Evolutionary conservation across 2,797 vertebrate species (phyloP).

Genomic region (Cheirogaleus major): DNA sequence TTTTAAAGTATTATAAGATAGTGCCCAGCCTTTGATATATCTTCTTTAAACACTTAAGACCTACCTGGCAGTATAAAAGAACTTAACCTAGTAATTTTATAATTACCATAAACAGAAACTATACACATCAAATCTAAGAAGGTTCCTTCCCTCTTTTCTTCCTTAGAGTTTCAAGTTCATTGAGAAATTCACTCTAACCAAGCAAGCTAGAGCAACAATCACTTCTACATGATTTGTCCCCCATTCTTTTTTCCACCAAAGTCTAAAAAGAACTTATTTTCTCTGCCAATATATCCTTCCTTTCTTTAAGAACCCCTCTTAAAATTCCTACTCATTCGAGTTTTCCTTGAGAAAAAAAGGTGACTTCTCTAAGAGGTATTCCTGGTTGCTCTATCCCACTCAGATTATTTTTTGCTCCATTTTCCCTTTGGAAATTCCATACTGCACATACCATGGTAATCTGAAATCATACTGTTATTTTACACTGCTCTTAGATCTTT

Average conservation of each 20-base stretch:
- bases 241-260: not conserved
- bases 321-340: not conserved
- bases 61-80: not conserved
- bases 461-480: not conserved
- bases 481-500: not conserved
- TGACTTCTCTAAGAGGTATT: not conserved
- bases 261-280: constrained; percentile 8
- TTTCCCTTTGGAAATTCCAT: not conserved
- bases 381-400: not conserved
- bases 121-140: not conserved
- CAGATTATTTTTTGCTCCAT: not conserved
- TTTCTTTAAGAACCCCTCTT: constrained; percentile 11
- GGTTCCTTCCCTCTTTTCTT: not conserved
- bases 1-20: not conserved
- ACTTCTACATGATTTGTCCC: not conserved
- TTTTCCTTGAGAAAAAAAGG: not conserved
- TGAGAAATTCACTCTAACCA: not conserved
- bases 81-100: not conserved
- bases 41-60: not conserved
- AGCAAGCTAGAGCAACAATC: not conserved
- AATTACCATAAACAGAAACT: not conserved
- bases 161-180: not conserved
- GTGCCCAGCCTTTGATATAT: not conserved
- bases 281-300: not conserved
- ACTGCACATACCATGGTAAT: not conserved